Evolutionary conservation across 1,140 invertebrate genomes (phyloP).

Genomic region (Mizuhopecten yessoensis): DNA sequence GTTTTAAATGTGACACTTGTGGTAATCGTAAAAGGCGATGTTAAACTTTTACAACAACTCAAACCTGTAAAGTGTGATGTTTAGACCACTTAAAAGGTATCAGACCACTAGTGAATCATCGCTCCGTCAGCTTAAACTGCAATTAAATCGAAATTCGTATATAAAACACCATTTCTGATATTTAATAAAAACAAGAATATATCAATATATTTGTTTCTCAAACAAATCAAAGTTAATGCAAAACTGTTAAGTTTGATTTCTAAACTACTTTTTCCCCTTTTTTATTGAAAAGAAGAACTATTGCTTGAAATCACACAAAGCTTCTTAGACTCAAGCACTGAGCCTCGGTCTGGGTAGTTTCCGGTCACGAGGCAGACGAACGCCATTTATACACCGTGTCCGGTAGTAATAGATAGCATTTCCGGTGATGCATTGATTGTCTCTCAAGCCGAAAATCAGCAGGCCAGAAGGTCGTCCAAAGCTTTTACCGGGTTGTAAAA

Average conservation of each 20-base stretch:
- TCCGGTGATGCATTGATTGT: neutral
- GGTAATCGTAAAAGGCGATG: neutral
- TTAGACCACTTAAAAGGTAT: neutral
- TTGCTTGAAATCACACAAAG: too few relatives aligned
- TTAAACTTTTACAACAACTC: constrained; percentile 2
- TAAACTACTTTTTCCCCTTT: too few relatives aligned
- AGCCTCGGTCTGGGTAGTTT: neutral
- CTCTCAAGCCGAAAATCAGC: neutral
- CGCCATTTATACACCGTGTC: neutral
- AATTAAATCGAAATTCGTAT: too few relatives aligned
- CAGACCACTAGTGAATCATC: neutral
- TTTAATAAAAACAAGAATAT: too few relatives aligned
- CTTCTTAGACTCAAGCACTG: too few relatives aligned
- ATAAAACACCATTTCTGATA: too few relatives aligned
- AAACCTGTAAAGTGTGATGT: neutral
- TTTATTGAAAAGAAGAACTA: too few relatives aligned
- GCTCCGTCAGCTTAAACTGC: too few relatives aligned
- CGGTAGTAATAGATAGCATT: neutral
- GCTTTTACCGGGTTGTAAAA: neutral
- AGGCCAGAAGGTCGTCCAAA: neutral
- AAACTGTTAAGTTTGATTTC: too few relatives aligned
- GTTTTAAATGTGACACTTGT: neutral
- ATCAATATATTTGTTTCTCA: too few relatives aligned
- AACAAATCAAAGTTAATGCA: too few relatives aligned
- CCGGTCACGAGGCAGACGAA: neutral